Conservation (phyloP, 1,140 invertebrate genomes). For the Drosophila bipectinata region DNA sequence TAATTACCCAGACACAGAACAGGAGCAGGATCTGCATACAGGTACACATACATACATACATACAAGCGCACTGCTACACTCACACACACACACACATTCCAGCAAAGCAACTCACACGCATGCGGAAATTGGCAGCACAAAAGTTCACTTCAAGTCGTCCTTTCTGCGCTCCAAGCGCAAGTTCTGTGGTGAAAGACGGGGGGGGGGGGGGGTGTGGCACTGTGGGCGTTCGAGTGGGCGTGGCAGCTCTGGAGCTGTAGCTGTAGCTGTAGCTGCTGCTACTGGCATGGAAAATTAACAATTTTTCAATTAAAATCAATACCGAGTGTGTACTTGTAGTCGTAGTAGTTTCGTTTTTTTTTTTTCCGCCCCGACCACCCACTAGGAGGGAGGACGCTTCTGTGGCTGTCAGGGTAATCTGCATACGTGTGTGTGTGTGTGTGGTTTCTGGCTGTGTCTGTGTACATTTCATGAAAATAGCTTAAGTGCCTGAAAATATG, state of each 20-base stretch:
- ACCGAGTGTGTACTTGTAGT: slow-evolving; percentile 64
- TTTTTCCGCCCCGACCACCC: slow-evolving; percentile 5
- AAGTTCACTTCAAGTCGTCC: slow-evolving; percentile 61
- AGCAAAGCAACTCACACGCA: neutral
- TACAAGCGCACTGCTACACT: neutral
- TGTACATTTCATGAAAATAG: slow-evolving; percentile 74
- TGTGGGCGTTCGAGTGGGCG: slow-evolving; percentile 29
- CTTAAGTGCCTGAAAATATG: slow-evolving; percentile 81
- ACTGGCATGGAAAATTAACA: slow-evolving; percentile 82
- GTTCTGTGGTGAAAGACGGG: neutral
- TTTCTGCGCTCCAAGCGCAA: slow-evolving; percentile 8
- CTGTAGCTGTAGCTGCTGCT: slow-evolving; percentile 55
- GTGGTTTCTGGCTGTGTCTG: neutral
- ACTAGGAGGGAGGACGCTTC: slow-evolving; percentile 4
- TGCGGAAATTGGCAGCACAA: slow-evolving; percentile 70
- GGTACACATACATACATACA: slow-evolving; percentile 9
- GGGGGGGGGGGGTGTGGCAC: slow-evolving; percentile 14
- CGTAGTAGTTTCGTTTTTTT: slow-evolving; percentile 32
- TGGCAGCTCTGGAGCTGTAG: slow-evolving; percentile 23
- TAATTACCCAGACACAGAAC: slow-evolving; percentile 79
- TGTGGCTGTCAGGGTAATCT: slow-evolving; percentile 44
- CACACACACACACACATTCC: slow-evolving; percentile 16
- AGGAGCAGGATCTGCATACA: slow-evolving; percentile 13
- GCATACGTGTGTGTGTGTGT: slow-evolving; percentile 37
- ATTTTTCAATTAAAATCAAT: slow-evolving; percentile 83